These are phyloP conservation scores for Caenorhabditis brenneri DNA, from an alignment of 1,140 invertebrate species.

Conservation along the genomic window DNA sequence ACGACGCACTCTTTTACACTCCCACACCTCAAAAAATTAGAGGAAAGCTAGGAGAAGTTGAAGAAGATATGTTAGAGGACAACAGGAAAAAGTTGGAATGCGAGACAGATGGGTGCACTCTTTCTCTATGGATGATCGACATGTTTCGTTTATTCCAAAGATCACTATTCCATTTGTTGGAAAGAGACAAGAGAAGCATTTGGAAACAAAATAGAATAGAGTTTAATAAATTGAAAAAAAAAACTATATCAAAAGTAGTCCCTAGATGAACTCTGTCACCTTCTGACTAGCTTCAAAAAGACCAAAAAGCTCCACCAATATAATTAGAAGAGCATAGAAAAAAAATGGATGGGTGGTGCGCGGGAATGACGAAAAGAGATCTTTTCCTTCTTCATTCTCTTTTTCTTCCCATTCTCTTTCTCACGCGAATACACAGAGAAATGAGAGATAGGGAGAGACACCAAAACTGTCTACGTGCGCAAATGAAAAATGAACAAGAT, in stretches of 20 bases:
- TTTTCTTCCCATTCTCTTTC: background rate
- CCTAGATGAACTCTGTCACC: no score
- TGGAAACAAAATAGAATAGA: background rate
- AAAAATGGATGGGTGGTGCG: background rate
- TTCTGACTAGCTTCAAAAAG: background rate
- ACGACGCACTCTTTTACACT: background rate
- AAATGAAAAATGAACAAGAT: conserved; percentile 31
- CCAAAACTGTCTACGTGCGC: conserved; percentile 32
- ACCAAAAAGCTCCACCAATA: background rate
- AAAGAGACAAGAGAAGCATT: background rate
- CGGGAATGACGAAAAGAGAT: conserved; percentile 16
- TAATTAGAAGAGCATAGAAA: background rate
- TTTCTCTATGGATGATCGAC: background rate
- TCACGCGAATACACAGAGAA: background rate
- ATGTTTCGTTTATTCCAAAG: conserved; percentile 16
- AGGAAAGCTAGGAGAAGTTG: background rate
- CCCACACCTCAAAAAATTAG: background rate
- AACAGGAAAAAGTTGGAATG: background rate
- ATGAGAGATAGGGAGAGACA: background rate
- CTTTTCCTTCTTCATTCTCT: background rate
- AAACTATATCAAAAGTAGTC: no score
- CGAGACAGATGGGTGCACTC: conserved; percentile 8
- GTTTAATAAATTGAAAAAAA: no score
- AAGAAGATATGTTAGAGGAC: background rate
- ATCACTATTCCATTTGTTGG: background rate